Evolutionary conservation across 2,888 invertebrate species (phyloP), one percentile per base, ranked within the genome.

Genomic region (Zele albiditarsus): DNA sequence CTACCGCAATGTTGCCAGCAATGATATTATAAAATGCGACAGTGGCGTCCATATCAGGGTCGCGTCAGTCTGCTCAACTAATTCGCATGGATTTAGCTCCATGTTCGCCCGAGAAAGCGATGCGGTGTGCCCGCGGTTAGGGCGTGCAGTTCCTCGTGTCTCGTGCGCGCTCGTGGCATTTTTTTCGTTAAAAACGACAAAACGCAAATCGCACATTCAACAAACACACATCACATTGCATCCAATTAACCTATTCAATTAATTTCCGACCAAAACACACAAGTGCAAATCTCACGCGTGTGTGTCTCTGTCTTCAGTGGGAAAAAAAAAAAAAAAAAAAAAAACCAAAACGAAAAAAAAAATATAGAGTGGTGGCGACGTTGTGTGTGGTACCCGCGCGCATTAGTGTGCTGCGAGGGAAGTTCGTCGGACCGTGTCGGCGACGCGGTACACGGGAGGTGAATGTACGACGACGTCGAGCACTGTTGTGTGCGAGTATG

Each of bases 61-160:
- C 53, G 80, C 83, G 87, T 84, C 76, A 79, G 77, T 80, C 81
- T 80, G 73, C 71, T 42, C 73, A 86, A 87, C 66, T 79, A 86
- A 77, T 80, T 80, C 81, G 81, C 87, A 85, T 86, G 85, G 86
- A 85, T 84, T 82, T 84, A 83, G 86, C 87, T 87, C 86, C 87
- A 85, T 86, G 87, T 87, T 87, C 82, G 82, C 83, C 86, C 85
- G 87, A 86, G 86, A 86, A 87, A 86, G 87, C 85, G 87, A 86
- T 87, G 87, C 87, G 87, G 87, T 87, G 84, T 87, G 84, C 83
- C 86, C 87, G 87, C 87, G 87, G 85, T 87, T 87, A 88, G 87
- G 87, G 87, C 87, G 85, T 88, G 85, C 86, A 84, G 84, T 84
- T 84, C 75, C 83, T 86, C 82, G 85, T 84, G 83, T 84, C 79